phyloP scores from a whole-genome alignment of 2,888 invertebrate genomes.

The Plebejus melissa region DNA sequence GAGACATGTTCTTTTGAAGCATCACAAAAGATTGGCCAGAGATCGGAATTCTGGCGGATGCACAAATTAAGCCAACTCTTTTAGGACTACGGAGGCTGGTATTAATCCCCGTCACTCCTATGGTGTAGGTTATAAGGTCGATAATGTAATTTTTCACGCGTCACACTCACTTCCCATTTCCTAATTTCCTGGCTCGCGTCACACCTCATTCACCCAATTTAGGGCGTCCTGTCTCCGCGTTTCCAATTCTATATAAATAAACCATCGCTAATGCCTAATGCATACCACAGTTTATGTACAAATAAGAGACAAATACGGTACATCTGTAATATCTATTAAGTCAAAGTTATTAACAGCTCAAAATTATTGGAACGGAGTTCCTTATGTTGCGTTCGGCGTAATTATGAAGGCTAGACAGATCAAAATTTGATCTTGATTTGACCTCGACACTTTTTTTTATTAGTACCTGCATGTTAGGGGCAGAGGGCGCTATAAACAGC shows the following conservation, averaged over 20 bases:
- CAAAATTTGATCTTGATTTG: no score
- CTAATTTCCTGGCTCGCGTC: constrained; percentile 59
- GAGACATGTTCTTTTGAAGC: constrained; percentile 29
- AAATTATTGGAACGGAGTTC: no score
- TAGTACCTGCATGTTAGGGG: no score
- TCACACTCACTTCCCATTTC: constrained; percentile 52
- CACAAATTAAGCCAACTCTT: constrained; percentile 43
- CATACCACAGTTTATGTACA: constrained; percentile 27
- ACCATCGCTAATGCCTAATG: constrained; percentile 36
- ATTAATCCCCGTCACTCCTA: constrained; percentile 33
- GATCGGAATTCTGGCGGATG: constrained; percentile 44
- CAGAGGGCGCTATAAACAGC: no score
- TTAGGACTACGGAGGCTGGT: constrained; percentile 32
- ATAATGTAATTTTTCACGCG: constrained; percentile 30
- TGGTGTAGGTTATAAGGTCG: constrained; percentile 33
- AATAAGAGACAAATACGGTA: constrained; percentile 4
- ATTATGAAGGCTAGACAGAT: no score
- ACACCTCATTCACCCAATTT: constrained; percentile 52
- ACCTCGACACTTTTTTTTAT: no score
- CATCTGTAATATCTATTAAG: no score
- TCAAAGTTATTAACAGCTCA: no score
- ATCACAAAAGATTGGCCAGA: constrained; percentile 43
- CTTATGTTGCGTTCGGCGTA: no score
- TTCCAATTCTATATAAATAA: constrained; percentile 39
- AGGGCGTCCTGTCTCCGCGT: constrained; percentile 44